Evolutionary conservation across 2,113 vertebrate species (phyloP), one percentile per base, ranked within the genome.

Genomic region (Cairina moschata): DNA sequence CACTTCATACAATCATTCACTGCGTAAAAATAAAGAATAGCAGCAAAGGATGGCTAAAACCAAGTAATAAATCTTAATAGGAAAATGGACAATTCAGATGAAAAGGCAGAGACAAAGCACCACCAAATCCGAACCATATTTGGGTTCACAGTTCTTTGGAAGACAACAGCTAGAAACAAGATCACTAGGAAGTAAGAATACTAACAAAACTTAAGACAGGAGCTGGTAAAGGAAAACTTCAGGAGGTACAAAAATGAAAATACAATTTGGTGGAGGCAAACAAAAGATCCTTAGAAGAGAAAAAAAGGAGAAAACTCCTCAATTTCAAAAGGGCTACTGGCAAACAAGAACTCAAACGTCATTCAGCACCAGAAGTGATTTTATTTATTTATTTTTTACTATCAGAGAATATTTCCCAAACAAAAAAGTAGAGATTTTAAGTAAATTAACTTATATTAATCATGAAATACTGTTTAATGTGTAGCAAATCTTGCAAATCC

Each of bases 151-250:
- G 11, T 34, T 68, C 7, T 22, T 55, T 40, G 28, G 48, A 68
- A 92, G 88, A 65, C 4, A 84, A 77, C 17, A 85, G 25, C 80
- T 86, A 85, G 62, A 75, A 91, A 55, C 25, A 50, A 42, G 46
- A 83, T 9, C 60, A 56, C 21, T 63, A 79, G 8, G 29, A 69
- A 76, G 50, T 38, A 66, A 81, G 67, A 87, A 93, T 6, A 71
- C 22, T 80, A 26, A 46, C 32, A 72, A 63, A 80, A 79, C 25
- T 60, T 44, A 78, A 80, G 46, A 62, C 18, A 83, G 26, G 20
- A 71, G 23, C 11, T 44, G 59, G 6, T 32, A 28, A 83, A 59
- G 38, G 66, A 83, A 67, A 86, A 8, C n/a, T 59, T 71, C 69
- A 17, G 23, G 7, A 54, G 34, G 17, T 46, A 17, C 8, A 75